A percentile compares a stretch with the other conserved stretches of the same genome.
These are phyloP conservation scores for Paramuricea clavata DNA, from an alignment of 92 coral and sea anemone species.

Conservation along the genomic window DNA sequence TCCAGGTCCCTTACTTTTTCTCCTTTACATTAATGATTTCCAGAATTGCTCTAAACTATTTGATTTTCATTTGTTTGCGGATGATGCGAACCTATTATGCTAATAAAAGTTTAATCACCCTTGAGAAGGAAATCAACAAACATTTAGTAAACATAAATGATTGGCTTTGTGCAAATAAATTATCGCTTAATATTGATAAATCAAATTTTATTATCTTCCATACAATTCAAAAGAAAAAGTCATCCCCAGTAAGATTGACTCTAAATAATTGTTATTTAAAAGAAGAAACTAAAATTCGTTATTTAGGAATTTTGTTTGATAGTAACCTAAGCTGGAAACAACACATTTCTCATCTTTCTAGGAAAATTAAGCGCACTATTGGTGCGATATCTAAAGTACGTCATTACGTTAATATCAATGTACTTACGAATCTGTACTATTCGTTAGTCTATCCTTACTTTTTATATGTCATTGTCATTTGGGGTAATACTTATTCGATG, in stretches of 20 bases:
- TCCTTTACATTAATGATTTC: slow-evolving; percentile 7
- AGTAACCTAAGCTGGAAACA: slow-evolving; percentile 57
- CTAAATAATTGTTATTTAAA: slow-evolving; percentile 41
- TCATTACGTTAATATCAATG: slow-evolving; percentile 51
- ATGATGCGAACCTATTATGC: neutral
- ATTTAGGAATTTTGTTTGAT: slow-evolving; percentile 63
- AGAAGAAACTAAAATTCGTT: slow-evolving; percentile 47
- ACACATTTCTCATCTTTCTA: slow-evolving; percentile 48
- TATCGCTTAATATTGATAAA: too few relatives aligned
- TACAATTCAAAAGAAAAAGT: slow-evolving; percentile 32
- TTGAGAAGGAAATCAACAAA: neutral
- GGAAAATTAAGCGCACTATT: slow-evolving; percentile 54
- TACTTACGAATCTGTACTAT: too few relatives aligned
- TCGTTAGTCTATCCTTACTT: too few relatives aligned
- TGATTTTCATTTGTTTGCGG: slow-evolving; percentile 8
- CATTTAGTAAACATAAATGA: neutral
- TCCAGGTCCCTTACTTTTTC: neutral
- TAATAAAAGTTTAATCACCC: neutral
- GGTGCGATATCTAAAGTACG: slow-evolving; percentile 64
- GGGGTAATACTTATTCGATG: too few relatives aligned
- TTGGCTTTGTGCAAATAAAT: too few relatives aligned
- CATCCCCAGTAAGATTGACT: neutral
- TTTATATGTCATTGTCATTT: too few relatives aligned
- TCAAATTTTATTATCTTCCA: slow-evolving; percentile 65
- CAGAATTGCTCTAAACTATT: neutral